A percentile compares a stretch with the other conserved stretches of the same genome.
These are phyloP conservation scores for Mormyrus lacerda DNA, from an alignment of 2,113 vertebrate genomes.

Conservation along the genomic window DNA sequence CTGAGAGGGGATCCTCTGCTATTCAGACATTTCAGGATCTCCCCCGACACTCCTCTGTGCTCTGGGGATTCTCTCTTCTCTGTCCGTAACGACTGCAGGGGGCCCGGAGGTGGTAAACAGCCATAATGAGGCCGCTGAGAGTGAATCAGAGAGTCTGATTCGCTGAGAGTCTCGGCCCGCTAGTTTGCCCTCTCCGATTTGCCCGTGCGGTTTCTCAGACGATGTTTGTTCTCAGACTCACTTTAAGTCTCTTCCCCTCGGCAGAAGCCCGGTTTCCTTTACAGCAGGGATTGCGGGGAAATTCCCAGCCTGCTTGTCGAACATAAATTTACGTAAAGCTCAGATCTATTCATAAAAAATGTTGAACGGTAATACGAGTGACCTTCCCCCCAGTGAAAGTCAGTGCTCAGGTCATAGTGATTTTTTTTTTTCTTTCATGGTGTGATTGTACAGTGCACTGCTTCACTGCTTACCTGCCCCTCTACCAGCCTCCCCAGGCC, in stretches of 20 bases:
- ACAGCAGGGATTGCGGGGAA: not conserved
- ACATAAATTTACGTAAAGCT: not conserved
- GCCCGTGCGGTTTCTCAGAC: not conserved
- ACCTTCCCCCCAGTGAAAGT: not conserved
- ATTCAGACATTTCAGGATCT: not conserved
- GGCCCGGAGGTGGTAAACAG: not conserved
- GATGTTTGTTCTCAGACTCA: not conserved
- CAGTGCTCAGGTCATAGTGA: not conserved
- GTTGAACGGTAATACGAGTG: not conserved
- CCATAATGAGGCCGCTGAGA: slow-evolving; percentile 1
- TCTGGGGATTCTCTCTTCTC: not conserved
- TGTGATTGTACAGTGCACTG: not conserved
- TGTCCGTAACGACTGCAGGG: not conserved
- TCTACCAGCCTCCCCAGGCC: not conserved
- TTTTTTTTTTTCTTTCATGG: not conserved
- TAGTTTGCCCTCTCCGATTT: too few species aligned
- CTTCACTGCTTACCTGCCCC: not conserved
- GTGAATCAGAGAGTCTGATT: too few species aligned
- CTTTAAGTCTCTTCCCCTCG: too few species aligned
- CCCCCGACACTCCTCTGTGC: not conserved
- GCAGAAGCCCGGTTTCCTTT: not conserved
- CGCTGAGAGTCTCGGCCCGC: not conserved
- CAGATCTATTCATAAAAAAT: not conserved
- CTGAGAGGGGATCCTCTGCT: not conserved
- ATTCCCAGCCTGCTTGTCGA: not conserved